Conservation (phyloP, 37 sponge, comb jelly and placozoan genomes). For the Petrosia ficiformis region DNA sequence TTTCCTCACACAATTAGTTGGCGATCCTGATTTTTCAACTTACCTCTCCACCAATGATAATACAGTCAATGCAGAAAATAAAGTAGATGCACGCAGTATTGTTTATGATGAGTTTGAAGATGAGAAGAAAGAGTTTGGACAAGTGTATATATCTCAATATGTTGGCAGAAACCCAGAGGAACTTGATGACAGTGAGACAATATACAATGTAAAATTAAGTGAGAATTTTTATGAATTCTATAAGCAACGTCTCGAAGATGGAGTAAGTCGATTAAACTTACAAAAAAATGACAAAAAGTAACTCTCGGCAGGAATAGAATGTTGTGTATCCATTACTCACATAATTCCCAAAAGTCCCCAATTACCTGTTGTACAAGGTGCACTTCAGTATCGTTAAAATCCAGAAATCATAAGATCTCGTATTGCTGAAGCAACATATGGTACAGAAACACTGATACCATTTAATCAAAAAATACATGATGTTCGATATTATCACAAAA, state of each 20-base stretch:
- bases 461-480: background rate
- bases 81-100: background rate
- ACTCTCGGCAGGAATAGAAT: background rate
- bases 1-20: background rate
- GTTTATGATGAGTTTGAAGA: slow-evolving; percentile 20
- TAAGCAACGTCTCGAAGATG: background rate
- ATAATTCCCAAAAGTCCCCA: background rate
- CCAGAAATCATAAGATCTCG: slow-evolving; percentile 4
- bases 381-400: slow-evolving; percentile 12
- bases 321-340: background rate
- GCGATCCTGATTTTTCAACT: slow-evolving; percentile 1
- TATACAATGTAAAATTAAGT: background rate
- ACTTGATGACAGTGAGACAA: background rate
- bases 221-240: background rate
- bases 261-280: background rate
- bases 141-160: background rate
- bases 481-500: no score
- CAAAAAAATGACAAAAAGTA: no score
- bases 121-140: slow-evolving; percentile 13
- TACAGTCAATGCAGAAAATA: background rate
- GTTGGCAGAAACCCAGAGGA: background rate
- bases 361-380: slow-evolving; percentile 21
- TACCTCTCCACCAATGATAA: background rate
- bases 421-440: slow-evolving; percentile 24
- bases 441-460: background rate